Evolutionary conservation across 2,113 vertebrate genomes (phyloP).

Genomic region (Cheirogaleus medius): DNA sequence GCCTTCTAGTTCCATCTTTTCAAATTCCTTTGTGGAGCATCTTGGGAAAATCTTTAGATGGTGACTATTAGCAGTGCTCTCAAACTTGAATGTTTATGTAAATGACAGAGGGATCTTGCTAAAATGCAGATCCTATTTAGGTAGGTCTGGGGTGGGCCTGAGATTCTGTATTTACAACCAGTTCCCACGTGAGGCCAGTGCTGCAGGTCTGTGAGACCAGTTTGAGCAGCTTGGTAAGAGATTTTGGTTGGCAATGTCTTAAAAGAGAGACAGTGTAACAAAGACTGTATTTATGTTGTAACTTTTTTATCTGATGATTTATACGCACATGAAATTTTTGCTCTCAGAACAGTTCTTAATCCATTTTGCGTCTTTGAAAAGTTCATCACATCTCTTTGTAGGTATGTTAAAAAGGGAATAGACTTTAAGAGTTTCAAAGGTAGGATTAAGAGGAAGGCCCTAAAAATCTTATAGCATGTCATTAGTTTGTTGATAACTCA

Average conservation of each 20-base stretch:
- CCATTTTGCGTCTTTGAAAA: neutral
- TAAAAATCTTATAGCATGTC: neutral
- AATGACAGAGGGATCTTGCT: neutral
- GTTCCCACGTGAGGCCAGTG: too few species aligned
- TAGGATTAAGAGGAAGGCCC: neutral
- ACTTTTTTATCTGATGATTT: neutral
- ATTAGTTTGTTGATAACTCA: neutral
- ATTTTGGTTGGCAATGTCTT: neutral
- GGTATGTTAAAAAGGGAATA: neutral
- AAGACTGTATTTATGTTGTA: neutral
- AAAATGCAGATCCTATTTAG: neutral
- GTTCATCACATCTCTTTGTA: neutral
- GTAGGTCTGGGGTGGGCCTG: neutral
- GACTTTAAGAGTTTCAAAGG: neutral
- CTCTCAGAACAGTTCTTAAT: neutral
- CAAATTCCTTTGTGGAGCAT: neutral
- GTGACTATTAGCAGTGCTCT: neutral
- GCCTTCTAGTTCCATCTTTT: neutral
- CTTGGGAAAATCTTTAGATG: neutral
- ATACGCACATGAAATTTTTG: neutral
- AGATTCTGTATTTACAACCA: neutral
- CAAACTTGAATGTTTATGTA: neutral
- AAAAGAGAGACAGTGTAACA: neutral
- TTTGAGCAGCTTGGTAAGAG: neutral
- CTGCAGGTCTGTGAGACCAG: neutral